phyloP scores from a whole-genome alignment of 2,888 invertebrate species.

The Sphinx pinastri region DNA sequence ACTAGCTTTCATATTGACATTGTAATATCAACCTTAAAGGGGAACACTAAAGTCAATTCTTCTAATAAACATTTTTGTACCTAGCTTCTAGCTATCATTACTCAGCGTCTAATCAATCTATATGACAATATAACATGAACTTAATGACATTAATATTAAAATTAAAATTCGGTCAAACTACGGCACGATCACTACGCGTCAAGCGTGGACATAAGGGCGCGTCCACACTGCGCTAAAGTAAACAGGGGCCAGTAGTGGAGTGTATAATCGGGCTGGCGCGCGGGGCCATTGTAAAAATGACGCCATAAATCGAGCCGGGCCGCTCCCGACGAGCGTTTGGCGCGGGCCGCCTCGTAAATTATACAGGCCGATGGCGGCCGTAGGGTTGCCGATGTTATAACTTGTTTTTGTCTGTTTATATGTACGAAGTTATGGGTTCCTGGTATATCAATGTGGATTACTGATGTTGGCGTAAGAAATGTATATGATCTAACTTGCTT shows the following conservation, averaged over 20 bases:
- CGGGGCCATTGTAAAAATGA: slow-evolving; percentile 76
- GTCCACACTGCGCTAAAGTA: slow-evolving; percentile 31
- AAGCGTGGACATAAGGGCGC: background rate
- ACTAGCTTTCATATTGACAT: too few species aligned
- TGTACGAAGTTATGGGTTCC: background rate
- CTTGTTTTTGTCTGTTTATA: background rate
- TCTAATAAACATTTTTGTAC: too few species aligned
- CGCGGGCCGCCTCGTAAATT: slow-evolving; percentile 50
- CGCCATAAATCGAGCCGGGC: slow-evolving; percentile 73
- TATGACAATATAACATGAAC: too few species aligned
- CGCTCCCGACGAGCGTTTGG: slow-evolving; percentile 57
- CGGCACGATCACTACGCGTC: background rate
- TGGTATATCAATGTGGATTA: background rate
- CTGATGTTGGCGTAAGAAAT: too few species aligned
- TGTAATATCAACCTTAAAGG: too few species aligned
- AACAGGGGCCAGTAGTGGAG: slow-evolving; percentile 21
- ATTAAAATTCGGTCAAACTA: background rate
- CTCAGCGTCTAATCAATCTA: too few species aligned
- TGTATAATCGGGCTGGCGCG: slow-evolving; percentile 49
- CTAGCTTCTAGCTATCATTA: too few species aligned
- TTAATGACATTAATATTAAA: too few species aligned
- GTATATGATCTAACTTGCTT: too few species aligned
- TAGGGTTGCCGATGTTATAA: slow-evolving; percentile 29
- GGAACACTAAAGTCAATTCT: too few species aligned
- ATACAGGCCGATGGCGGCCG: slow-evolving; percentile 27